Percentiles rank a stretch among this genome's conserved stretches.
phyloP scores from a whole-genome alignment of 35 echinoderm and acorn worm genomes.

The Amphiura filiformis region DNA sequence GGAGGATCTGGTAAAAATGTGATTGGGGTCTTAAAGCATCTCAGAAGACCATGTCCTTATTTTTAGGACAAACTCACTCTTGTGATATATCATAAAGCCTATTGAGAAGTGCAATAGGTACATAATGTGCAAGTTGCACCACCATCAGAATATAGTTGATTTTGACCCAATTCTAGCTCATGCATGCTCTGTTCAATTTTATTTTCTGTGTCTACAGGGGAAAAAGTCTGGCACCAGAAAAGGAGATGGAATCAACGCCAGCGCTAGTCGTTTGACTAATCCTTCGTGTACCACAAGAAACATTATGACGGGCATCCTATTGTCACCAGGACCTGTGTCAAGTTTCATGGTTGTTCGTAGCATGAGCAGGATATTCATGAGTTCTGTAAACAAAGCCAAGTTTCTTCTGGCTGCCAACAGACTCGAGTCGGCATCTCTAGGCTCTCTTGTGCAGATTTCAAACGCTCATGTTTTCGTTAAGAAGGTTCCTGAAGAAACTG shows the following conservation, averaged over 20 bases:
- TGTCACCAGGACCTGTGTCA: not conserved
- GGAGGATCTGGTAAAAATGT: too few species aligned
- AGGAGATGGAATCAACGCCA: not conserved
- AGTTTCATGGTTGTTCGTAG: not conserved
- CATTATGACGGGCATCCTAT: not conserved
- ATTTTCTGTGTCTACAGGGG: conserved; percentile 5
- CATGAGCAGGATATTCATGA: not conserved
- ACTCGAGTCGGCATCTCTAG: not conserved
- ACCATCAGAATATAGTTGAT: too few species aligned
- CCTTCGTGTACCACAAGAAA: not conserved
- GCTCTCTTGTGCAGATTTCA: not conserved
- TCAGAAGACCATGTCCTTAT: too few species aligned
- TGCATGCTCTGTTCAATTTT: not conserved
- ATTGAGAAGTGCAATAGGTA: too few species aligned
- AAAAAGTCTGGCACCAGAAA: not conserved
- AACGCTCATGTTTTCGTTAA: not conserved
- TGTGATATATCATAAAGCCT: too few species aligned
- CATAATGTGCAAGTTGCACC: too few species aligned
- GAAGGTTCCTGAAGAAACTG: not conserved
- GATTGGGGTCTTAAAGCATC: too few species aligned
- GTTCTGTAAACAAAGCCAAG: not conserved
- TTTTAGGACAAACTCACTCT: too few species aligned
- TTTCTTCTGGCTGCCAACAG: not conserved
- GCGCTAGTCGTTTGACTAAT: not conserved
- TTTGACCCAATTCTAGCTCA: too few species aligned